Evolutionary conservation across 2,888 invertebrate species (phyloP).

Genomic region (Drosophila parthenogenetica): DNA sequence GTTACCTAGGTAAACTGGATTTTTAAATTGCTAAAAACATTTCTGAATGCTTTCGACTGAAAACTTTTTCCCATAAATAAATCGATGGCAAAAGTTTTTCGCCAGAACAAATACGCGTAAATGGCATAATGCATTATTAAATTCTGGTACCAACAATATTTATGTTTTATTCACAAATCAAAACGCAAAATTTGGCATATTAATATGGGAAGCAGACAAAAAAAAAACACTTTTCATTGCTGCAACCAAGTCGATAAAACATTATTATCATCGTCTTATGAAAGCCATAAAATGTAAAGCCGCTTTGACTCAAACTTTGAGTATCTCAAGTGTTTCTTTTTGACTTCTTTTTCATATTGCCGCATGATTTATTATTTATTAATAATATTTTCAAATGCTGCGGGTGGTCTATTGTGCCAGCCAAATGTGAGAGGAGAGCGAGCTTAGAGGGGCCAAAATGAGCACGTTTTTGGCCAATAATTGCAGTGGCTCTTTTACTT

Average conservation of each 20-base stretch:
- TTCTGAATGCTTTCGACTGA: constrained; percentile 5
- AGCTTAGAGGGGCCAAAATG: too few relatives aligned
- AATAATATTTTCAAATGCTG: constrained; percentile 47
- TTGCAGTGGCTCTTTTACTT: constrained; percentile 28
- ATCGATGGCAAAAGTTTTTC: constrained; percentile 35
- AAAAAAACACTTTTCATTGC: constrained; percentile 40
- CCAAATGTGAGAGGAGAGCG: neutral
- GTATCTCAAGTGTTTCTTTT: constrained; percentile 34
- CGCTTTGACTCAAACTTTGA: constrained; percentile 27
- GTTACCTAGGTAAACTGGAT: constrained; percentile 28
- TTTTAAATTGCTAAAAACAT: constrained; percentile 24
- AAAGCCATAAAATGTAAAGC: constrained; percentile 57
- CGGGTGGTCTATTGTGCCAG: constrained; percentile 29
- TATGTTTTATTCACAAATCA: constrained; percentile 32
- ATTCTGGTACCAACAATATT: constrained; percentile 55
- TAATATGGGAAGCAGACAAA: constrained; percentile 21
- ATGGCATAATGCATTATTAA: constrained; percentile 55
- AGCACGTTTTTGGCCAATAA: constrained; percentile 35
- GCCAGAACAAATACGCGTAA: constrained; percentile 8
- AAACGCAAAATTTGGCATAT: constrained; percentile 31
- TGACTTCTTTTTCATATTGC: constrained; percentile 38
- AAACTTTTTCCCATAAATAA: constrained; percentile 49
- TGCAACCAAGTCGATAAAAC: constrained; percentile 40
- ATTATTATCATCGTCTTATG: constrained; percentile 53
- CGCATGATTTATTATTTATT: constrained; percentile 76